Conservation (phyloP, 2,113 vertebrate genomes). For the Peucedramus taeniatus region DNA sequence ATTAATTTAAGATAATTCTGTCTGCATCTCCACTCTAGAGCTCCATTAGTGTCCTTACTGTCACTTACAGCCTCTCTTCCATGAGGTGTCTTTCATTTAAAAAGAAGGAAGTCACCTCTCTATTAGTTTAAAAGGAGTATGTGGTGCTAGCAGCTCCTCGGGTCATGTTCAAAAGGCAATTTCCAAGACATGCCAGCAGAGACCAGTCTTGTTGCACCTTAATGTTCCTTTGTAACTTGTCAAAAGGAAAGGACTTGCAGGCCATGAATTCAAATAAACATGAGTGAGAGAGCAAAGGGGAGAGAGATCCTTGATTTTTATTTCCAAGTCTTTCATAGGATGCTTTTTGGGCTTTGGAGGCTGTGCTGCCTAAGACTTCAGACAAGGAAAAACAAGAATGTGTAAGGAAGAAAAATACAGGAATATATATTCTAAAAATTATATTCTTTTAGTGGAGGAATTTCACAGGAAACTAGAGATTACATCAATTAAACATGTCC, state of each 20-base stretch:
- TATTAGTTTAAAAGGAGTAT: neutral
- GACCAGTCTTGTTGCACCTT: neutral
- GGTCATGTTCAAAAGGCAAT: neutral
- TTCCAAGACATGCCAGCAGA: constrained; percentile 15
- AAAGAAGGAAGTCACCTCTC: neutral
- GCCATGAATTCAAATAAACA: neutral
- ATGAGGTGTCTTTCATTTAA: neutral
- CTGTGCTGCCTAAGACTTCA: neutral
- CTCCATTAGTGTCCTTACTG: neutral
- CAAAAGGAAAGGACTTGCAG: neutral
- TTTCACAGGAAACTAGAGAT: neutral
- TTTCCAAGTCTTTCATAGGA: neutral
- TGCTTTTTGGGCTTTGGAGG: neutral
- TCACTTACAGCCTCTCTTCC: neutral
- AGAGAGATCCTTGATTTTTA: neutral
- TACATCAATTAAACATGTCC: neutral
- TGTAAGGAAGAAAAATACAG: neutral
- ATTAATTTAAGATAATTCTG: neutral
- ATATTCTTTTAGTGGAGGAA: neutral
- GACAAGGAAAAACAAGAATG: neutral
- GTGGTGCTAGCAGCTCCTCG: neutral
- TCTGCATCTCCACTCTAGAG: neutral
- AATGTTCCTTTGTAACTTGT: neutral
- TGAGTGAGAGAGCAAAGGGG: neutral
- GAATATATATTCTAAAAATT: neutral